Conservation (phyloP, 2,888 invertebrate genomes). For the Xiphydria camelus region DNA sequence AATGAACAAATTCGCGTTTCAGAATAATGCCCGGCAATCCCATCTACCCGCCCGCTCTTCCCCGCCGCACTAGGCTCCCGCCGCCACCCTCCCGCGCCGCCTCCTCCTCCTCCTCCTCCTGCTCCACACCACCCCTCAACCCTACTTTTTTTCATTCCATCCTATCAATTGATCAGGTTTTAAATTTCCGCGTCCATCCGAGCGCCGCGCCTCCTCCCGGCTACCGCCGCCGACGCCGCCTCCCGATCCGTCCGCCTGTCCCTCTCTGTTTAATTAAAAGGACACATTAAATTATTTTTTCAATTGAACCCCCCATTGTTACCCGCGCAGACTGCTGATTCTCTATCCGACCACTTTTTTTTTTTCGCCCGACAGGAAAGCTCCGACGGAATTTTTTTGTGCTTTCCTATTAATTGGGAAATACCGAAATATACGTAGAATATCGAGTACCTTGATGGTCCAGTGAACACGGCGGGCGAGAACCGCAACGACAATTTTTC, state of each 20-base stretch:
- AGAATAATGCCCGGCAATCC: conserved; percentile 59
- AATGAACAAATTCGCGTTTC: conserved; percentile 59
- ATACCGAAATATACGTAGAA: conserved; percentile 34
- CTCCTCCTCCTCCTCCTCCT: conserved; percentile 24
- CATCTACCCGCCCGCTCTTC: conserved; percentile 46
- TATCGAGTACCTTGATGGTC: conserved; percentile 43
- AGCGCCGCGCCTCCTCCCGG: conserved; percentile 50
- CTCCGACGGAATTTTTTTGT: conserved; percentile 32
- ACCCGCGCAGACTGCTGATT: conserved; percentile 56
- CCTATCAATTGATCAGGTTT: conserved; percentile 60
- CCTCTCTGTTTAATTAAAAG: conserved; percentile 56
- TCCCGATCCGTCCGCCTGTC: conserved; percentile 28
- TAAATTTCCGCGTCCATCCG: conserved; percentile 59
- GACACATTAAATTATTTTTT: conserved; percentile 58
- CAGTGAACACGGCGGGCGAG: neutral
- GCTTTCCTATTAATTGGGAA: conserved; percentile 42
- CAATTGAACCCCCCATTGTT: conserved; percentile 56
- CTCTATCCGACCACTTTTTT: conserved; percentile 49
- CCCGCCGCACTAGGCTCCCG: conserved; percentile 25
- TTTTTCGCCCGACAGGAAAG: conserved; percentile 35
- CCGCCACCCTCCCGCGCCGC: conserved; percentile 30
- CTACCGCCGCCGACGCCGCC: conserved; percentile 15
- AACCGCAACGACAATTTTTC: neutral
- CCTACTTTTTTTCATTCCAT: conserved; percentile 59
- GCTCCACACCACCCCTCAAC: conserved; percentile 41